These are phyloP conservation scores for Lagorchestes hirsutus DNA, from an alignment of 2,797 vertebrate genomes.

Conservation along the genomic window DNA sequence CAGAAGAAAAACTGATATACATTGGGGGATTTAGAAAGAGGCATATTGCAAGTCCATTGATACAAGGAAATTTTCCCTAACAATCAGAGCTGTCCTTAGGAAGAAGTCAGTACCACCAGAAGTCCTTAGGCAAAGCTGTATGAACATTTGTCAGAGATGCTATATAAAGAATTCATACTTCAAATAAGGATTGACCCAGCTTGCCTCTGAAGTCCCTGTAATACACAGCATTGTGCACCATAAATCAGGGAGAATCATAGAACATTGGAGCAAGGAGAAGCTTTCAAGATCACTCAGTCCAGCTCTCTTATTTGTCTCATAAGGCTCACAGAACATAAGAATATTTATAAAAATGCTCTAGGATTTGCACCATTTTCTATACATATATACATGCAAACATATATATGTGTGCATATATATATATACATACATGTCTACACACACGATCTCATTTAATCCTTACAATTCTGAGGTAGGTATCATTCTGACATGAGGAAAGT, in stretches of 20 bases:
- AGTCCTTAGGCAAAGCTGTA: not conserved
- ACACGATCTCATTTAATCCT: not conserved
- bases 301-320: not conserved
- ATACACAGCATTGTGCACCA: not conserved
- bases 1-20: not conserved
- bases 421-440: not conserved
- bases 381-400: not conserved
- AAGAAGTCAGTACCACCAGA: not conserved
- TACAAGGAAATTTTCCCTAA: not conserved
- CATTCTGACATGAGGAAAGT: not conserved
- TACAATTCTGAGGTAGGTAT: not conserved
- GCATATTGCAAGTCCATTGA: not conserved
- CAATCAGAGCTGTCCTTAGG: not conserved
- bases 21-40: not conserved
- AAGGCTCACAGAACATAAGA: not conserved
- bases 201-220: not conserved
- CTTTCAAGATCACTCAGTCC: not conserved
- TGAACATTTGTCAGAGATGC: not conserved
- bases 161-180: not conserved
- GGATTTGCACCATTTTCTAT: not conserved
- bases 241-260: not conserved
- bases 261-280: not conserved
- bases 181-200: not conserved
- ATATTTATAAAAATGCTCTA: not conserved
- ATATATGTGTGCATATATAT: not conserved